A percentile compares a stretch with the other conserved stretches of the same genome.
phyloP scores from a whole-genome alignment of 2,888 invertebrate genomes.

The Myopa testacea region DNA sequence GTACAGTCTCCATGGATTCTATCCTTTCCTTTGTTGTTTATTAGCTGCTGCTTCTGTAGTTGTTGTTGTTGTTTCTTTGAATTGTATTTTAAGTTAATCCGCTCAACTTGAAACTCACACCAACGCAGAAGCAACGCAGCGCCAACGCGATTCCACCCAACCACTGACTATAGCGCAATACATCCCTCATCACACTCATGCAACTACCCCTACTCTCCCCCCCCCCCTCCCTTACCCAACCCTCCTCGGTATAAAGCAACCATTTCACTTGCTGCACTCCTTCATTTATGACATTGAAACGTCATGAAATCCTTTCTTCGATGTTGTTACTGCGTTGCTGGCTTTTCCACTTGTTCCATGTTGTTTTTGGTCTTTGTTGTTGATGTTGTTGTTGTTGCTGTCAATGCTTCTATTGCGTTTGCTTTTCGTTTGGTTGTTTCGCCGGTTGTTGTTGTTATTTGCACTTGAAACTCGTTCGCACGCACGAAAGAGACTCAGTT shows the following conservation, averaged over 20 bases:
- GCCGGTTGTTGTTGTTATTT: constrained; percentile 1
- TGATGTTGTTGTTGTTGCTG: background rate
- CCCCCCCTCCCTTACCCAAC: background rate
- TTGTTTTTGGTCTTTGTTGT: background rate
- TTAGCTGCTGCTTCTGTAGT: constrained; percentile 7
- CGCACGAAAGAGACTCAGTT: constrained; percentile 45
- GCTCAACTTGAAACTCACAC: constrained; percentile 59
- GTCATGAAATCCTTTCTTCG: background rate
- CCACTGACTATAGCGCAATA: background rate
- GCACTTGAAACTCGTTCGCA: constrained; percentile 27
- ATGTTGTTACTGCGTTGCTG: too few species aligned
- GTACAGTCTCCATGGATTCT: background rate
- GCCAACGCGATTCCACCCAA: background rate
- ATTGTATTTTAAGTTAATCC: constrained; percentile 64
- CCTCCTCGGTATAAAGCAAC: too few species aligned
- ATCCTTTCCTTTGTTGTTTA: constrained; percentile 13
- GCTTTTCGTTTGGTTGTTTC: background rate
- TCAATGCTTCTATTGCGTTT: background rate
- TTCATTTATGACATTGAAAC: background rate
- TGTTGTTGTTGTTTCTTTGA: constrained; percentile 41
- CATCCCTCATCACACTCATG: background rate
- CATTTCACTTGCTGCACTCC: background rate
- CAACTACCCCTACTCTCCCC: background rate
- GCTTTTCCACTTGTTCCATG: too few species aligned
- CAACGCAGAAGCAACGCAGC: constrained; percentile 15